Percentiles rank a stretch among this genome's conserved stretches.
Conservation (phyloP, 2,797 vertebrate species). For the Paguma larvata region DNA sequence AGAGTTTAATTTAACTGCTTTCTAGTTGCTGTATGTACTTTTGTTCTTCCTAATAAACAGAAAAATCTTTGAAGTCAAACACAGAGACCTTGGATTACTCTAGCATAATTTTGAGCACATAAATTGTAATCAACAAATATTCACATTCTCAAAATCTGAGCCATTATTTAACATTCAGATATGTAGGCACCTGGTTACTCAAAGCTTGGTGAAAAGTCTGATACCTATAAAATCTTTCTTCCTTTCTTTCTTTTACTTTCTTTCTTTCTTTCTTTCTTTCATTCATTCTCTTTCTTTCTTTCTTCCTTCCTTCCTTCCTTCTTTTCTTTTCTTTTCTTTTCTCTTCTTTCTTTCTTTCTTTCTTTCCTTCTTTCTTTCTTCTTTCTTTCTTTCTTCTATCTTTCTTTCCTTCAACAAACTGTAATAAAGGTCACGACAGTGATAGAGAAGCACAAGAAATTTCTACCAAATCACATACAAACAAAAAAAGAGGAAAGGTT, state of each 20-base stretch:
- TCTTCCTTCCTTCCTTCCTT: too few species aligned
- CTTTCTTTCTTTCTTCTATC: accelerated
- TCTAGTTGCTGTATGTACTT: neutral
- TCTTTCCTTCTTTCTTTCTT: too few species aligned
- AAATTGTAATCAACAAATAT: neutral
- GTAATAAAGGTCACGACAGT: conserved; percentile 70
- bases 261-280: neutral
- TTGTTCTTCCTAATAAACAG: neutral
- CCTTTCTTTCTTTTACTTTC: neutral
- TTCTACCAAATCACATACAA: conserved; percentile 69
- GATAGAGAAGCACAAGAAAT: conserved; percentile 75
- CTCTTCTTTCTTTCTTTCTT: neutral
- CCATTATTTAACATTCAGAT: neutral
- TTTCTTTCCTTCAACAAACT: conserved; percentile 36
- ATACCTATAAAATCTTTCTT: neutral
- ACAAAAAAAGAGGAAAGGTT: conserved; percentile 28
- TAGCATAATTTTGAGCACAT: neutral
- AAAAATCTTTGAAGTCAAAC: neutral
- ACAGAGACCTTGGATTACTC: neutral
- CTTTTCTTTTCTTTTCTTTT: neutral
- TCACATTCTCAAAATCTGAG: neutral
- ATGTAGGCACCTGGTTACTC: neutral
- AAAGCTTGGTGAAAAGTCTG: neutral
- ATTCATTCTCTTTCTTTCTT: neutral
- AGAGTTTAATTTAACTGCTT: neutral